Base-by-base conservation (phyloP, 2,797 vertebrate genomes). In the Dromococcyx pavoninus region DNA sequence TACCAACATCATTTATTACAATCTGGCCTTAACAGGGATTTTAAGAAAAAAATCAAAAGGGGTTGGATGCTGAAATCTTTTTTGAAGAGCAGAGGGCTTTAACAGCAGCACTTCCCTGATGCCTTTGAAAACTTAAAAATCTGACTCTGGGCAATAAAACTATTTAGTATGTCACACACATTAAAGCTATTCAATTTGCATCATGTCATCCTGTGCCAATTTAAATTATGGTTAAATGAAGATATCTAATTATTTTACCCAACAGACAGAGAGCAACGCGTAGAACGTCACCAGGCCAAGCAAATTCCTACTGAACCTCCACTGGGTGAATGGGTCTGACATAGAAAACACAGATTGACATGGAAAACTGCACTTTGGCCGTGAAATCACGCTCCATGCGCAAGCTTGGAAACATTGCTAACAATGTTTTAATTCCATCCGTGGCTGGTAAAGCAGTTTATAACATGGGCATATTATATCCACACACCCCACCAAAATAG, bases 221-320 rank as follows among this genome's bases (percentile, higher is more conserved):
- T 94, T 70, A 78, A 91, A 81, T 81, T 69, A 88, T 5, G 44
- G n/a, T 46, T 86, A 84, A 82, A 86, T 37, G 12, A 89, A 85
- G 57, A 74, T 53, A 88, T 17, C 70, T 64, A n/a, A 88, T 89
- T 91, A 82, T 82, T 88, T 83, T 72, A 77, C 30, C 37, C 58
- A 50, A 60, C 17, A 7, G 73, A 72, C 7, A 11, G 65, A 74
- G 0, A 84, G 17, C 35, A 64, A 54, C 19, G 57, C 5, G 1
- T 17, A 70, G 69, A 74, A 80, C 43, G 70, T 66, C 91, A 88
- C 23, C 15, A 39, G 48, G 84, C 15, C 57, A 58, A 89, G 57
- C 21, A 67, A 84, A 86, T 83, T 54, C 54, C 74, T 62, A 58
- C 58, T 30, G 37, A 87, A 86, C 23, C 24, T 66, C 65, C 39